Evolutionary conservation across 23 tunicate genomes (phyloP), one percentile per base, ranked within the genome.

Genomic region (Ascidia mentula): DNA sequence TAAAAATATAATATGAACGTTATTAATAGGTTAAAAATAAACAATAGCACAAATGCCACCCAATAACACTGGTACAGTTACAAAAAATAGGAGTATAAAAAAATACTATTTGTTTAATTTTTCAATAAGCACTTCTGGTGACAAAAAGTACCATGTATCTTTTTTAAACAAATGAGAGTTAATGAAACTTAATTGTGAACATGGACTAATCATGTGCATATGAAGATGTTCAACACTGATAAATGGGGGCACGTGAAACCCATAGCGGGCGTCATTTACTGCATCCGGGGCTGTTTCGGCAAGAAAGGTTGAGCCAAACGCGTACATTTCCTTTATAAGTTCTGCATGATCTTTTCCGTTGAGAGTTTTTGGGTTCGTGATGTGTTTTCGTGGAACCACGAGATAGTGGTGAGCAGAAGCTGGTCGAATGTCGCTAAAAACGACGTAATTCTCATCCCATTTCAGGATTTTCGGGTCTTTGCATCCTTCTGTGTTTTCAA

Each of bases 161-260:
- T 88, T 45, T 37, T 59, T 32, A 84, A 87, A 93, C 46, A 88
- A 36, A 72, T 28, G 33, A 12, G 78, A 45, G 40, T 80, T 37
- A 6, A 83, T 26, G 53, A 79, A 82, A 37, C 38, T 45, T 83
- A 95, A 60, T 0, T 74, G 32, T 1, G 89, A 76, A 24, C 75
- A 36, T 0, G 99, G 99, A 75, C 24, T 82, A n/a, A 95, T 87
- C 1, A 90, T 61, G 76, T 95, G 99, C 32, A 95, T 61, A 75
- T 95, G 99, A 4, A 95, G 82, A 78, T 95, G 99, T 26, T 90
- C 79, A 39, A 89, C 84, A 69, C 85, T 65, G 20, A 82, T 90
- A 75, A 95, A 86, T n/a, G 99, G 99, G 0, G 99, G 99, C 89
- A 86, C 79, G 69, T 90, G 99, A 81, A 89, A 95, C 17, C 99